Conservation (phyloP, 2,113 vertebrate genomes). For the Callipepla squamata region DNA sequence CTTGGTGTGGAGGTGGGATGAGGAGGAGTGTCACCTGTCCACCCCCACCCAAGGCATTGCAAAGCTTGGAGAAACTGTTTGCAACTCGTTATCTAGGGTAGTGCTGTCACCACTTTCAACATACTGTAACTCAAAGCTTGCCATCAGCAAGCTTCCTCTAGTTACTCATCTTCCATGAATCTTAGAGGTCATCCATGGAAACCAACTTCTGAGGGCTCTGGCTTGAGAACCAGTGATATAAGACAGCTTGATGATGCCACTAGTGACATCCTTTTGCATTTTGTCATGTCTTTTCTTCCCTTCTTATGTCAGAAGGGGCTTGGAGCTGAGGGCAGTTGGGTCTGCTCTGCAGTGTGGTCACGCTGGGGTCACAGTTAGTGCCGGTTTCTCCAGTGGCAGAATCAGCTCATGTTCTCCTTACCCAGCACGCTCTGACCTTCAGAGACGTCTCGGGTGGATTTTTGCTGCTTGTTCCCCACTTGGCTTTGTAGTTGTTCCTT, state of each 20-base stretch:
- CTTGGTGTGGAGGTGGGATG: background rate
- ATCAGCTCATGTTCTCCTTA: background rate
- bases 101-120: background rate
- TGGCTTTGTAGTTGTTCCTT: background rate
- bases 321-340: background rate
- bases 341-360: background rate
- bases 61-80: background rate
- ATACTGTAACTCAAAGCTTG: background rate
- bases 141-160: background rate
- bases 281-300: background rate
- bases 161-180: background rate
- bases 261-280: background rate
- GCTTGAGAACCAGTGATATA: background rate
- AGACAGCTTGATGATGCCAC: background rate
- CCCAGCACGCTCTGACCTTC: background rate
- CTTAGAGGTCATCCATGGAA: background rate
- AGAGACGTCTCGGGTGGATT: background rate
- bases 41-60: background rate
- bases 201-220: background rate
- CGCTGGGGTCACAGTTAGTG: background rate
- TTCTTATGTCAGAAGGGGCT: background rate
- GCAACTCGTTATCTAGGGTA: background rate
- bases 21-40: constrained; percentile 19
- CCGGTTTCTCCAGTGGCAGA: background rate
- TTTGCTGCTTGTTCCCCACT: background rate